phyloP scores from a whole-genome alignment of 2,888 invertebrate species.

The Drosophila kanekoi region DNA sequence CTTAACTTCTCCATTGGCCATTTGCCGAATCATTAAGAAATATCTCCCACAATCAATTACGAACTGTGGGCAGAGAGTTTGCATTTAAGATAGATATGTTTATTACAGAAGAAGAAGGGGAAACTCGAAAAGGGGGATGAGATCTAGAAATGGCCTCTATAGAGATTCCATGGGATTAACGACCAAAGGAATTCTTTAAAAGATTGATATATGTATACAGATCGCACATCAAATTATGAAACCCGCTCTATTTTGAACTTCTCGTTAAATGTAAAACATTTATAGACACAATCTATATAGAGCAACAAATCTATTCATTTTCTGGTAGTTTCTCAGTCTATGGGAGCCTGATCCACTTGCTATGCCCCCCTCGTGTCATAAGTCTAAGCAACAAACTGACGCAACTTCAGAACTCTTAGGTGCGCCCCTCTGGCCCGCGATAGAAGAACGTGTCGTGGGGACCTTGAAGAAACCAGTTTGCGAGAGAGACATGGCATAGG shows the following conservation, averaged over 20 bases:
- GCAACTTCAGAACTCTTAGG: conserved; percentile 23
- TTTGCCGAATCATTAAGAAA: not conserved
- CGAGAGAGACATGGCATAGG: conserved; percentile 42
- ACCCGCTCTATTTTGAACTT: too few species aligned
- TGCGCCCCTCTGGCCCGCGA: not conserved
- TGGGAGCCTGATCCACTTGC: conserved; percentile 1
- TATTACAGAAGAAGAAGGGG: conserved; percentile 1
- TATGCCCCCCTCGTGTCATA: not conserved
- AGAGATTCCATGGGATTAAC: too few species aligned
- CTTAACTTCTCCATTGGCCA: not conserved
- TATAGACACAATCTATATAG: not conserved
- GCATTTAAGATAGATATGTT: not conserved
- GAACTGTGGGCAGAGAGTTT: not conserved
- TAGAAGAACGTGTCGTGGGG: conserved; percentile 64
- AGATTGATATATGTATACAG: too few species aligned
- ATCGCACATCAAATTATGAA: too few species aligned
- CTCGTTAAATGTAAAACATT: too few species aligned
- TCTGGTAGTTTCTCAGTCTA: not conserved
- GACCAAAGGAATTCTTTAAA: too few species aligned
- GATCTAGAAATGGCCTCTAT: not conserved
- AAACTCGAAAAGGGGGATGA: too few species aligned
- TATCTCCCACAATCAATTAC: not conserved
- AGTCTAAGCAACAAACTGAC: conserved; percentile 4
- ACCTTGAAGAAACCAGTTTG: conserved; percentile 85
- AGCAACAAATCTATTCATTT: not conserved